Percentiles rank a stretch among this genome's conserved stretches.
These are phyloP conservation scores for Patiria pectinifera DNA, from an alignment of 53 echinoderm and acorn worm genomes.

Conservation along the genomic window DNA sequence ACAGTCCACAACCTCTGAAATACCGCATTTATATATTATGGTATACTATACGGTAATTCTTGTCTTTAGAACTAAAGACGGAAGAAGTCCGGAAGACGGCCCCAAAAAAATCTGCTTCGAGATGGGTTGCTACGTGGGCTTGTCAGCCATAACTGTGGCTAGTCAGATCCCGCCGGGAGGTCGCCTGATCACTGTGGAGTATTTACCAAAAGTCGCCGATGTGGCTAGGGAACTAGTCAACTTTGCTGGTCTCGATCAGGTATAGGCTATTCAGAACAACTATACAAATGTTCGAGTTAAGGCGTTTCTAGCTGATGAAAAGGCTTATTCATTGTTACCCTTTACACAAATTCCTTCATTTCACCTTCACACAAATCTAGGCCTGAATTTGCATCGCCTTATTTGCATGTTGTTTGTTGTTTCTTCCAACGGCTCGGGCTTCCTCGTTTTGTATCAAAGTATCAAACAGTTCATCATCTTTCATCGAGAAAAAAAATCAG, in stretches of 20 bases:
- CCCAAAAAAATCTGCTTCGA: constrained; percentile 60
- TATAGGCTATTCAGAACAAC: neutral
- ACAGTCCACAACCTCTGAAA: no score
- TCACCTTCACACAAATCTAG: no score
- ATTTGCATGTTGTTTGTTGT: no score
- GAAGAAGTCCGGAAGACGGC: constrained; percentile 22
- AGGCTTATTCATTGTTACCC: neutral
- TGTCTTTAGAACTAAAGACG: constrained; percentile 18
- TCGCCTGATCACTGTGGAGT: constrained; percentile 57
- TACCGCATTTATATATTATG: no score
- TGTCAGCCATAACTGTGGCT: constrained; percentile 62
- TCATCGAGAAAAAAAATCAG: no score
- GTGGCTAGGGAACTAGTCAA: constrained; percentile 54
- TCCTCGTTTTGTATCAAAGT: no score
- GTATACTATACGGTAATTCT: neutral
- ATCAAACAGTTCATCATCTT: no score
- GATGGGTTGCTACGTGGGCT: constrained; percentile 63
- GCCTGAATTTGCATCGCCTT: no score
- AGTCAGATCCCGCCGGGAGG: constrained; percentile 56
- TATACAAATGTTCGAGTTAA: neutral
- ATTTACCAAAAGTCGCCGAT: neutral
- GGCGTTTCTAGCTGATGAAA: neutral
- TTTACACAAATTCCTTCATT: no score
- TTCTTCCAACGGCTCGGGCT: neutral
- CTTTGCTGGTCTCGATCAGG: constrained; percentile 49